Conservation (phyloP, 2,113 vertebrate species). For the Campylomormyrus numenius region DNA sequence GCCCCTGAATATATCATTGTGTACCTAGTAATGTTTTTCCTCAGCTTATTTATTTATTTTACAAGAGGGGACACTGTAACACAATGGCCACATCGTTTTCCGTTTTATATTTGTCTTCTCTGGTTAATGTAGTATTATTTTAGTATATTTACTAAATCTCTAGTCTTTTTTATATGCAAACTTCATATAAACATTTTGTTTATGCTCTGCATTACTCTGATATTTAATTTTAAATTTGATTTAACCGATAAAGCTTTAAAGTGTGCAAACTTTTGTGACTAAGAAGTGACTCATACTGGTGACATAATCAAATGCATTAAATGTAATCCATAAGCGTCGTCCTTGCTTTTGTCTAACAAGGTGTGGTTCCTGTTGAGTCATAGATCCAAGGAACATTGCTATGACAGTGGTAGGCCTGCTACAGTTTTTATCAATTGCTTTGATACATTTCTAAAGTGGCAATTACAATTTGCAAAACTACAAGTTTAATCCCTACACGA, state of each 20-base stretch:
- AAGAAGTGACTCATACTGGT: neutral
- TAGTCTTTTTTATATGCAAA: neutral
- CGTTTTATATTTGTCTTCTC: neutral
- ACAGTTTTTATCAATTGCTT: neutral
- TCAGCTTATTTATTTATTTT: neutral
- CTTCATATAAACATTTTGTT: neutral
- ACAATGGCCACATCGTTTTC: neutral
- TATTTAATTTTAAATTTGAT: neutral
- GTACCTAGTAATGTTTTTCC: neutral
- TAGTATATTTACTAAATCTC: neutral
- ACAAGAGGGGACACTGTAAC: neutral
- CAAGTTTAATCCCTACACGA: neutral
- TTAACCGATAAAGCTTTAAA: neutral
- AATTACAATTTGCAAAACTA: neutral
- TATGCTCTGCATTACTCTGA: neutral
- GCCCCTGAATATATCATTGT: neutral
- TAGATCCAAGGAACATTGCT: neutral
- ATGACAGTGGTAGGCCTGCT: neutral
- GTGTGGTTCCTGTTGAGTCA: slow-evolving; percentile 3
- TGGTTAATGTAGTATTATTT: neutral
- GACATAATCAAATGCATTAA: neutral
- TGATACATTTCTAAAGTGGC: neutral
- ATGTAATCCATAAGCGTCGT: neutral
- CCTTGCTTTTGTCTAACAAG: neutral
- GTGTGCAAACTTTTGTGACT: neutral